Evolutionary conservation across 2,797 vertebrate species (phyloP).

Genomic region (Pipistrellus pipistrellus): DNA sequence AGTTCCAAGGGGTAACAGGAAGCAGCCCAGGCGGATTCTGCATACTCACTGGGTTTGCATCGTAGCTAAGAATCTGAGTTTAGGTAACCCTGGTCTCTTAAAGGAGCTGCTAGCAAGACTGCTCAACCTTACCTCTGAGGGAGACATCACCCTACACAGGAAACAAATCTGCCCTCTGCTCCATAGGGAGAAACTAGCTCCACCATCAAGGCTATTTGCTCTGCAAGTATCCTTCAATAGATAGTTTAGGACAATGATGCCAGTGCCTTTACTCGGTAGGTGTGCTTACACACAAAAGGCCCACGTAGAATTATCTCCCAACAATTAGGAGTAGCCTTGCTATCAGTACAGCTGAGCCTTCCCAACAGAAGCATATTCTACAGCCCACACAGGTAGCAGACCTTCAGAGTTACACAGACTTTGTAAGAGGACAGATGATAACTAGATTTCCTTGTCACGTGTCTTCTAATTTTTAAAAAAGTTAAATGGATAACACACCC

Average conservation of each 20-base stretch:
- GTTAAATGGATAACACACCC: neutral
- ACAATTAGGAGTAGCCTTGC: neutral
- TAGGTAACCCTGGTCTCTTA: neutral
- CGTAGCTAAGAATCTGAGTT: neutral
- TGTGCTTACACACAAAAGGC: neutral
- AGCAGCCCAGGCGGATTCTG: neutral
- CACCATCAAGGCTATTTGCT: neutral
- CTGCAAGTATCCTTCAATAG: neutral
- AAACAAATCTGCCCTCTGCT: neutral
- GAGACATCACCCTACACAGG: neutral
- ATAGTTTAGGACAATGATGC: neutral
- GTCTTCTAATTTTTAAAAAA: neutral
- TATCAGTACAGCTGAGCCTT: neutral
- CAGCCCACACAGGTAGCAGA: neutral
- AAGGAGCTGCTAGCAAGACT: neutral
- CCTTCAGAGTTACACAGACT: neutral
- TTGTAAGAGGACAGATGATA: neutral
- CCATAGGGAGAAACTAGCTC: neutral
- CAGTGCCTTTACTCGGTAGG: neutral
- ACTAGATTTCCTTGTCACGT: neutral
- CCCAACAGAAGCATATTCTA: neutral
- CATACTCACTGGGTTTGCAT: neutral
- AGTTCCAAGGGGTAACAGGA: neutral
- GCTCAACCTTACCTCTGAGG: neutral
- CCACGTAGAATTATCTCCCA: neutral